These are phyloP conservation scores for Centropus unirufus DNA, from an alignment of 2,113 vertebrate genomes.

Conservation along the genomic window DNA sequence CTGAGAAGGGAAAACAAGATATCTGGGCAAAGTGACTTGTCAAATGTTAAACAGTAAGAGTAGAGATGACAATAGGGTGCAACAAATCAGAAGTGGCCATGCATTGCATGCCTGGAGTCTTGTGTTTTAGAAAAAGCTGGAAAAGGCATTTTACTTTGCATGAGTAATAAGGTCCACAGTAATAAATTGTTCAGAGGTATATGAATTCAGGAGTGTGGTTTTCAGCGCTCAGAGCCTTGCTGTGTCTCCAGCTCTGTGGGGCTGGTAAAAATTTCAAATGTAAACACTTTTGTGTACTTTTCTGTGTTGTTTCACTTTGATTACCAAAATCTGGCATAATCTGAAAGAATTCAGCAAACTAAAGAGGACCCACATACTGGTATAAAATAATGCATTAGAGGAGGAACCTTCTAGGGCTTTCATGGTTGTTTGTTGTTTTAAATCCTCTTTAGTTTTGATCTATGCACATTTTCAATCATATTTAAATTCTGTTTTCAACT, in stretches of 20 bases:
- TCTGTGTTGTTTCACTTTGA: not conserved
- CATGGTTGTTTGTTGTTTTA: not conserved
- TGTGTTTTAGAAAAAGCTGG: not conserved
- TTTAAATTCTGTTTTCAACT: not conserved
- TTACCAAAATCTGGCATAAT: not conserved
- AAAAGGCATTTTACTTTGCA: not conserved
- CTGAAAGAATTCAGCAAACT: constrained; percentile 11
- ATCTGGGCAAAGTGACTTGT: not conserved
- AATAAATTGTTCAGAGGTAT: not conserved
- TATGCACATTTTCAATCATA: not conserved
- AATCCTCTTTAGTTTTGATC: constrained; percentile 17
- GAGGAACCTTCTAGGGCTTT: not conserved
- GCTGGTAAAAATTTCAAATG: not conserved
- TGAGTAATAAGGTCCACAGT: not conserved
- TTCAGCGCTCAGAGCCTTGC: not conserved
- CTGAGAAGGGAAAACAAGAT: not conserved
- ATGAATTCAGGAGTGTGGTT: not conserved
- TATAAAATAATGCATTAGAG: not conserved
- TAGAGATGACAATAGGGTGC: not conserved
- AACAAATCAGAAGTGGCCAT: not conserved
- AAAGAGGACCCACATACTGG: not conserved
- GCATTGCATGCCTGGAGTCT: not conserved
- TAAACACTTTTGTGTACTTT: not conserved
- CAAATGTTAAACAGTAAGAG: not conserved
- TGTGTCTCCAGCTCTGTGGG: not conserved